Evolutionary conservation across 2,888 invertebrate species (phyloP).

Genomic region (Gerris lacustris): DNA sequence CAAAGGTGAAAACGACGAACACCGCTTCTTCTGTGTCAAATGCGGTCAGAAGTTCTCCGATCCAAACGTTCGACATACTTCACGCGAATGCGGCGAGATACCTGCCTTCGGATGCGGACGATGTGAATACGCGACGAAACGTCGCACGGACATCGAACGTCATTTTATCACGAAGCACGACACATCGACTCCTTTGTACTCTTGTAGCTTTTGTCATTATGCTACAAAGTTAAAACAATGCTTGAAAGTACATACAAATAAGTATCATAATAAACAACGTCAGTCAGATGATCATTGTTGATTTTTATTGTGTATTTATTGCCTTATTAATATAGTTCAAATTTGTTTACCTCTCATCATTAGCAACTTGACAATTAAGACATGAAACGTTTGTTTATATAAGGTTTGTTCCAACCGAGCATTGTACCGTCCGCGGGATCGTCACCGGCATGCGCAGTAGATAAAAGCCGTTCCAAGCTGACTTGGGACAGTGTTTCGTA

Average conservation of each 20-base stretch:
- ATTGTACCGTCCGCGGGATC: no score
- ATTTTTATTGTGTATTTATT: no score
- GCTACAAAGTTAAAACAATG: not conserved
- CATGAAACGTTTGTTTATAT: no score
- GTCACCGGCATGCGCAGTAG: no score
- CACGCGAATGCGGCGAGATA: not conserved
- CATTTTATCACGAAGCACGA: conserved; percentile 4
- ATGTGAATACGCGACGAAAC: not conserved
- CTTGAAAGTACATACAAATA: not conserved
- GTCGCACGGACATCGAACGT: not conserved
- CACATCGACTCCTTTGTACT: not conserved
- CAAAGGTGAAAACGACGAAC: not conserved
- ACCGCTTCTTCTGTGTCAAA: not conserved
- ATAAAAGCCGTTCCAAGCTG: no score
- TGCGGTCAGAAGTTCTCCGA: not conserved
- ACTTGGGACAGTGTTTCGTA: no score
- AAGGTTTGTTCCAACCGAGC: no score
- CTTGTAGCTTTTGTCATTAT: not conserved
- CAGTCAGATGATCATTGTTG: not conserved
- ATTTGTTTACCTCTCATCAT: no score
- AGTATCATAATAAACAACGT: not conserved
- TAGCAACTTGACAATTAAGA: no score
- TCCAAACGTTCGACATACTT: not conserved
- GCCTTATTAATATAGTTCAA: no score
- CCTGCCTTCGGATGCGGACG: not conserved